Base-by-base conservation (phyloP, 2,113 vertebrate species). In the Promerops cafer region DNA sequence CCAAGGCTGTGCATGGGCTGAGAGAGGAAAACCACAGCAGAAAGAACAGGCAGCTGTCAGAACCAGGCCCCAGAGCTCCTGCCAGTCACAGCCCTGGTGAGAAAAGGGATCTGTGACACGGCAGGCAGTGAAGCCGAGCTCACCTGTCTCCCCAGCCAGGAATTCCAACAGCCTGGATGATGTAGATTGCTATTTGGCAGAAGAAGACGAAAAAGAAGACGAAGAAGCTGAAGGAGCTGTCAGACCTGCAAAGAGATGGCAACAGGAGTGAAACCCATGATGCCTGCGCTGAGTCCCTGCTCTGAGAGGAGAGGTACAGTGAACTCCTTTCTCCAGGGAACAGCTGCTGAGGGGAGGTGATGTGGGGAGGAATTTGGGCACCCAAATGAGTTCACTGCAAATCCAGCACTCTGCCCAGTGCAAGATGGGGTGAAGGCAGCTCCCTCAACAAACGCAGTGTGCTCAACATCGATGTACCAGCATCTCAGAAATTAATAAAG, bases 201-300 rank as follows among this genome's bases (percentile, higher is more conserved):
- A 99, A 99, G 96, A 99, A 99, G 60, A 99, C 85, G 54, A 99
- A 99, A 95, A 99, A 99, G 98, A 99, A 99, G 96, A 99, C 98
- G 87, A 99, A 99, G 98, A 99, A 99, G 96, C 98, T 99, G 98
- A 99, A 99, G 97, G 99, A 99, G 96, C 99, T 99, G 98, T 99
- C 99, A 3, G 99, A 99, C 98, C 99, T 99, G 92, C 71, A 12
- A 86, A 94, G 95, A 92, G 91, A 85, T 4, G 23, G 56, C 26
- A 89, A 74, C 68, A 45, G 40, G 77, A 83, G 53, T 78, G 69
- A 91, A 90, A 92, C 35, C 18, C 3, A 1, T 2, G 33, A 75
- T 44, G 16, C 39, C 60, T 16, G 35, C 27, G 8, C 35, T 9
- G 26, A 30, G 27, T 23, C 52, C n/a, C 23, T 87, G 40, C 65